Conservation (phyloP, 2,888 invertebrate genomes). For the Apodemia zela region DNA sequence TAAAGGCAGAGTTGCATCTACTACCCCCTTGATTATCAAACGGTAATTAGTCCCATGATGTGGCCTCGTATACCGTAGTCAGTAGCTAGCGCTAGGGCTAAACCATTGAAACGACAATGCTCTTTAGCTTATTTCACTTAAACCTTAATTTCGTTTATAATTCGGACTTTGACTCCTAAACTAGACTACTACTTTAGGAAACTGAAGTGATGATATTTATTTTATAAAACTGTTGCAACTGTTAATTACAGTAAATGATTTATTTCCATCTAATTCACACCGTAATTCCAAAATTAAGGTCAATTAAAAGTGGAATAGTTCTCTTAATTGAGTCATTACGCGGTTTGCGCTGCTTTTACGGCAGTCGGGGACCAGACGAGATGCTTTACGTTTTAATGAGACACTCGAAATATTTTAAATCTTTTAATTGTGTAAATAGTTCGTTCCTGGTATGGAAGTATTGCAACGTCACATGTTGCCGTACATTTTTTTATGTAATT, state of each 20-base stretch:
- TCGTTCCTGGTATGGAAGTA: background rate
- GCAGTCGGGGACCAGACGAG: background rate
- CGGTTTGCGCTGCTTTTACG: background rate
- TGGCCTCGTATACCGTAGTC: too few relatives aligned
- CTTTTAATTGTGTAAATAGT: background rate
- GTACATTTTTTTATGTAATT: background rate
- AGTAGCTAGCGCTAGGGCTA: too few relatives aligned
- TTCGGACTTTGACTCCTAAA: too few relatives aligned
- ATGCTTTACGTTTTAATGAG: slow-evolving; percentile 3
- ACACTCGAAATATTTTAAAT: background rate
- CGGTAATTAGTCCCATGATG: too few relatives aligned
- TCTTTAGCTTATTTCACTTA: too few relatives aligned
- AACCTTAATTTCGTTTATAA: too few relatives aligned
- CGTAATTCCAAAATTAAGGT: slow-evolving; percentile 8
- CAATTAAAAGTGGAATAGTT: slow-evolving; percentile 1
- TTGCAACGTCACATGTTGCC: background rate
- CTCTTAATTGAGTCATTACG: slow-evolving; percentile 9
- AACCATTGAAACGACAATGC: too few relatives aligned
- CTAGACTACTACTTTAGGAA: too few relatives aligned
- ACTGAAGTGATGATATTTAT: too few relatives aligned
- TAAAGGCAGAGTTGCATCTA: too few relatives aligned
- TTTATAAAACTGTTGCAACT: background rate
- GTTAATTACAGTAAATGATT: background rate
- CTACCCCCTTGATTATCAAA: too few relatives aligned
- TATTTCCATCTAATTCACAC: background rate